Percentiles rank a stretch among this genome's conserved stretches.
Evolutionary conservation across 1,140 invertebrate genomes (phyloP).

Genomic region (Potamilus streckersoni): DNA sequence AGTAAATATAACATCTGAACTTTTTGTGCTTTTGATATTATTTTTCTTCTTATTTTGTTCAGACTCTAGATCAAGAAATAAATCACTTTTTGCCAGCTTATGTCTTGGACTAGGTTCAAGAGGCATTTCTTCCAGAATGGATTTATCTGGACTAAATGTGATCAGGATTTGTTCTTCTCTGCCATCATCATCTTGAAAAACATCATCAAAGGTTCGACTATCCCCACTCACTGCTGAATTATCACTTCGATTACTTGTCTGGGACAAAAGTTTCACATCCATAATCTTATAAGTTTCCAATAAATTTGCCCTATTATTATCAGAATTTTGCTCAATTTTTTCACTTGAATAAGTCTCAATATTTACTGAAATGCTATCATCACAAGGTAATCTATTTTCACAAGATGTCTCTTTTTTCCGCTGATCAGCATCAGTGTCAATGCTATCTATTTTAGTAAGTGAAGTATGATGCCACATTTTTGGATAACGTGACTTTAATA

Average conservation of each 20-base stretch:
- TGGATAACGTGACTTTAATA: not conserved
- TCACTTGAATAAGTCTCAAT: not conserved
- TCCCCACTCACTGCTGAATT: no score
- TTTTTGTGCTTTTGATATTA: conserved; percentile 8
- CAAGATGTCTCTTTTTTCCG: not conserved
- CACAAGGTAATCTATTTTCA: not conserved
- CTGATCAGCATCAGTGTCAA: conserved; percentile 17
- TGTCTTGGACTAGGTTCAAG: conserved; percentile 2
- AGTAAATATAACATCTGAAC: conserved; percentile 14
- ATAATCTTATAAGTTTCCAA: not conserved
- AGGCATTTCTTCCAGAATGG: conserved; percentile 12
- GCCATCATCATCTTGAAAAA: conserved; percentile 2
- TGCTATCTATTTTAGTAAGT: conserved; percentile 29
- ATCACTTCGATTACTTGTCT: no score
- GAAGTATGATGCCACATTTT: conserved; percentile 24
- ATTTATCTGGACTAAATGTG: conserved; percentile 9
- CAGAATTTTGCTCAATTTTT: not conserved
- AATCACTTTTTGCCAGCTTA: conserved; percentile 15
- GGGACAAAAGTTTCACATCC: no score
- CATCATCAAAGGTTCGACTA: conserved; percentile 1
- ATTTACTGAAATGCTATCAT: not conserved
- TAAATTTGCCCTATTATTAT: not conserved
- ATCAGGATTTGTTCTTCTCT: not conserved
- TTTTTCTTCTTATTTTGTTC: not conserved
- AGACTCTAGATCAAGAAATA: not conserved